Conservation (phyloP, 2,888 invertebrate species). For the Xestia c-nigrum region DNA sequence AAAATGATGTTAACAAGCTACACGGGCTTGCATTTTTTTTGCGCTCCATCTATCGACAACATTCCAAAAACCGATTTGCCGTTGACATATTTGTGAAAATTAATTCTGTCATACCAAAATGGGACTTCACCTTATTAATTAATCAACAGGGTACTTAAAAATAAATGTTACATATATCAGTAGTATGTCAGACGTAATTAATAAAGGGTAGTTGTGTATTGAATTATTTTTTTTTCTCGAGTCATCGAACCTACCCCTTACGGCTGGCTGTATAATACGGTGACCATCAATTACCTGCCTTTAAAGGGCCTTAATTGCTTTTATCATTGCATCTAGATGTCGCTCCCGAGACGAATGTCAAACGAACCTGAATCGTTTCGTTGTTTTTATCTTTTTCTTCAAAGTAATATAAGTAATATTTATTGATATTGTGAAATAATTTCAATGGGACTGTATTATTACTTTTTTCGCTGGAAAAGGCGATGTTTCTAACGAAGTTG, state of each 20-base stretch:
- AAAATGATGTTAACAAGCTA: constrained; percentile 33
- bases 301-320: constrained; percentile 80
- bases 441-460: constrained; percentile 46
- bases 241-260: constrained; percentile 67
- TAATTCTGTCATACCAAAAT: constrained; percentile 37
- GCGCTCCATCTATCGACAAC: constrained; percentile 43
- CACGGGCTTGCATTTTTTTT: constrained; percentile 40
- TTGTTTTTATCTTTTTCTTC: constrained; percentile 42
- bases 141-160: constrained; percentile 60
- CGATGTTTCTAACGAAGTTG: constrained; percentile 33
- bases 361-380: constrained; percentile 62
- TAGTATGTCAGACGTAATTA: constrained; percentile 72
- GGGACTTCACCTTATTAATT: constrained; percentile 52
- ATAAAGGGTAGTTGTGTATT: constrained; percentile 62
- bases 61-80: constrained; percentile 54
- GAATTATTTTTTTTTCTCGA: constrained; percentile 58
- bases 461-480: constrained; percentile 36
- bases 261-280: constrained; percentile 61
- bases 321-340: constrained; percentile 81
- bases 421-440: constrained; percentile 50
- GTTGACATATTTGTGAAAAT: constrained; percentile 36
- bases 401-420: constrained; percentile 45
- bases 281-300: constrained; percentile 78
- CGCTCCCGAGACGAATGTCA: constrained; percentile 73
- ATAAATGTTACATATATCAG: constrained; percentile 61